A percentile compares a stretch with the other conserved stretches of the same genome.
Evolutionary conservation across 2,888 invertebrate species (phyloP).

Genomic region (Pardosa pseudoannulata): DNA sequence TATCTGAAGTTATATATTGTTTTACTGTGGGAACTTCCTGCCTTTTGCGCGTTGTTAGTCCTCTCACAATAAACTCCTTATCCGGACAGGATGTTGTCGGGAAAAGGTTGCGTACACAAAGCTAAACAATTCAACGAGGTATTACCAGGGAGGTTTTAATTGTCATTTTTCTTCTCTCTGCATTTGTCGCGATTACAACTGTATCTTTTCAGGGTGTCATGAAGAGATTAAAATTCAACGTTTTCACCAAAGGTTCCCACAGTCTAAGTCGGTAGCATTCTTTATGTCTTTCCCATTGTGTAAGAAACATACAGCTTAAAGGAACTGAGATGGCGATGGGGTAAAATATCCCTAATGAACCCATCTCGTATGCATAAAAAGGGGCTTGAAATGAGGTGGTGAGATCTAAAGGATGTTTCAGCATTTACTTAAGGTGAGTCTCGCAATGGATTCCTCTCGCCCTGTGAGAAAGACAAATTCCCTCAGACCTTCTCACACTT

Average conservation of each 20-base stretch:
- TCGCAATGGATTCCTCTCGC: too few relatives aligned
- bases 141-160: not conserved
- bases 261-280: not conserved
- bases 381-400: too few relatives aligned
- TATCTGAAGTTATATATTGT: constrained; percentile 63
- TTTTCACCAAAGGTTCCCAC: not conserved
- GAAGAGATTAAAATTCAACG: not conserved
- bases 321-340: too few relatives aligned
- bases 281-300: too few relatives aligned
- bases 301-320: too few relatives aligned
- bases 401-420: too few relatives aligned
- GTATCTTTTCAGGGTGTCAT: not conserved
- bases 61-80: constrained; percentile 23
- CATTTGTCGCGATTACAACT: not conserved
- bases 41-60: constrained; percentile 21
- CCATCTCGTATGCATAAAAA: too few relatives aligned
- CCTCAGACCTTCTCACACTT: too few relatives aligned
- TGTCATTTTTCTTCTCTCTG: not conserved
- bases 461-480: too few relatives aligned
- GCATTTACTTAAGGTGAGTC: too few relatives aligned
- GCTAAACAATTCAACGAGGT: not conserved
- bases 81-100: constrained; percentile 33
- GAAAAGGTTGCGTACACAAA: not conserved
- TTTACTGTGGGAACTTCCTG: constrained; percentile 71
- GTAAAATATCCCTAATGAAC: too few relatives aligned